Evolutionary conservation across 2,888 invertebrate genomes (phyloP), one percentile per base, ranked within the genome.

Genomic region (Lasioglossum malachurum): DNA sequence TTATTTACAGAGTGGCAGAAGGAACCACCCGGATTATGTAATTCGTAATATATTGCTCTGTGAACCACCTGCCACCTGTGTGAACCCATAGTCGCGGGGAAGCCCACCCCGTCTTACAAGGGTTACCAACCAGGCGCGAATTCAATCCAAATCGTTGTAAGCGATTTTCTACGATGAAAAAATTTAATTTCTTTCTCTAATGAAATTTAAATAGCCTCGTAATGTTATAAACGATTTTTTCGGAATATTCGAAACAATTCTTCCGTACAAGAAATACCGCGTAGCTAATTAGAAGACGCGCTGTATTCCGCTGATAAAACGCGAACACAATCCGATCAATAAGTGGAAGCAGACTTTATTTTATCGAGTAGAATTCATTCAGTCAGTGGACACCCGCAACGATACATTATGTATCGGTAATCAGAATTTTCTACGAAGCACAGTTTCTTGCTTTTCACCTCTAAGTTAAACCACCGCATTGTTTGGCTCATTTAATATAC

Each of bases 291-390:
- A 60, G 10, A 80, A 69, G 35, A 60, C 64, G 67, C 53, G 41
- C 14, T 81, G 60, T 64, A 80, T 83, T 82, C 83, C 79, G 82
- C 60, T 78, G 80, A 89, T 86, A 84, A 86, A 80, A 86, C 67
- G 72, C 83, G 69, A 76, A 60, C 73, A 83, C 80, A 83, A 87
- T 87, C 77, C 89, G 91, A 91, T 91, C 91, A 90, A 91, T 91
- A 91, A 91, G 83, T 89, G 78, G 82, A 88, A 79, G 75, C 72
- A 69, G 84, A 83, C 87, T 89, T 89, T 86, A 88, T 90, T 90
- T 88, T 91, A 84, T 86, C 83, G 71, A 83, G 74, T 77, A 85
- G 76, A 87, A 82, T 81, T 57, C 77, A 71, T 71, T 87, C 87
- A 74, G 78, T 90, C 76, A 72, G 78, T 69, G 57, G 71, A 27